A percentile compares a stretch with the other conserved stretches of the same genome.
These are phyloP conservation scores for Falco biarmicus DNA, from an alignment of 2,797 vertebrate genomes.

Conservation along the genomic window DNA sequence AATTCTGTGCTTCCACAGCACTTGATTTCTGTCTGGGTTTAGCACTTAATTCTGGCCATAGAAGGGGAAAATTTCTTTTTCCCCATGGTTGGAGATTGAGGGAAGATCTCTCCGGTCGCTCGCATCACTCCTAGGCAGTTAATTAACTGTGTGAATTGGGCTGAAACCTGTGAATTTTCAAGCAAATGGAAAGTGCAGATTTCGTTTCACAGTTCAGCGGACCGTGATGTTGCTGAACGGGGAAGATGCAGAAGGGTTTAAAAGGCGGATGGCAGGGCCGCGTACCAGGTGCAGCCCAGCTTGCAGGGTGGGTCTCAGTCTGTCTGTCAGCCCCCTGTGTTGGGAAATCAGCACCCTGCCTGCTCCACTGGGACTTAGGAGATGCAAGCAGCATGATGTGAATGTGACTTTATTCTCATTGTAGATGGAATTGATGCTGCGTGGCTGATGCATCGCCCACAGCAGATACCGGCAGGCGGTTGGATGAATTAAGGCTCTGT, in stretches of 20 bases:
- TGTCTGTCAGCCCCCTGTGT: not conserved
- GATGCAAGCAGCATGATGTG: accelerated
- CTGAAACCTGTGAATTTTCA: not conserved
- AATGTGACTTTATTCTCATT: not conserved
- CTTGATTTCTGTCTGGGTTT: not conserved
- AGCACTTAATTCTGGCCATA: not conserved
- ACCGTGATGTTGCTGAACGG: not conserved
- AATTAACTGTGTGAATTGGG: conserved; percentile 8
- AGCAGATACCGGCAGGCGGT: not conserved
- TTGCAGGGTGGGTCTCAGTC: not conserved
- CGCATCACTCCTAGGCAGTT: not conserved
- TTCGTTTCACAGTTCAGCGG: not conserved
- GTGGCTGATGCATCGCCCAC: not conserved
- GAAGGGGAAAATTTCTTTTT: not conserved
- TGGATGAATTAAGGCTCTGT: not conserved
- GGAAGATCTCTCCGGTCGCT: not conserved
- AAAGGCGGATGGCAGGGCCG: too few species aligned
- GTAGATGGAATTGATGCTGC: accelerated
- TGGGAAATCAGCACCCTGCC: not conserved
- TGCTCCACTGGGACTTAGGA: accelerated
- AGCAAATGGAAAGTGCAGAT: not conserved
- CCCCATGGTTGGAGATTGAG: accelerated
- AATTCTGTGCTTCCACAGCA: accelerated
- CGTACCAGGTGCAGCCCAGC: accelerated
- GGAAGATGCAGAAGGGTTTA: not conserved